phyloP scores from a whole-genome alignment of 2,113 vertebrate species.

The Atherinomorus stipes region DNA sequence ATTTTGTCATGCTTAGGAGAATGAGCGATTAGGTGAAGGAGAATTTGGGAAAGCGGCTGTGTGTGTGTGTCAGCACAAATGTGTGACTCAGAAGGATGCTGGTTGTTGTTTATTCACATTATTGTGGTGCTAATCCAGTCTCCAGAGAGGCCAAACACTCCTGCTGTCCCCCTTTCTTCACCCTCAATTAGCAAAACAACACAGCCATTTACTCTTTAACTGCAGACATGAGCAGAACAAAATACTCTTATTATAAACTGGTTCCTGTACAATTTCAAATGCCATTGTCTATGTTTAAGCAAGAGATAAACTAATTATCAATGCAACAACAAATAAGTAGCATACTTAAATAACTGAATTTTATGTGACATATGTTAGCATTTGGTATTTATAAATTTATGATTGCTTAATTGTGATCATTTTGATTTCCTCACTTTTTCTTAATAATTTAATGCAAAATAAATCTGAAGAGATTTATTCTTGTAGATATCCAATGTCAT shows the following conservation, averaged over 20 bases:
- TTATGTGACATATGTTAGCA: background rate
- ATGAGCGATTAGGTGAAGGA: conserved; percentile 62
- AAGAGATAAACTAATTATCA: conserved; percentile 1
- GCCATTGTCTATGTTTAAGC: background rate
- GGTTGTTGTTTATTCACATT: conserved; percentile 74
- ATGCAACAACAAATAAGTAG: background rate
- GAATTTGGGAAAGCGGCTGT: conserved; percentile 55
- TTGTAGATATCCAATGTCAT: background rate
- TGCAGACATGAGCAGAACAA: background rate
- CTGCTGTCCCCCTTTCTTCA: conserved; percentile 51
- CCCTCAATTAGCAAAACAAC: conserved; percentile 55
- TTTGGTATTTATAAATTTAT: background rate
- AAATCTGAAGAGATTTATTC: background rate
- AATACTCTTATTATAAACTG: background rate
- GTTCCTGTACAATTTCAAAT: conserved; percentile 11
- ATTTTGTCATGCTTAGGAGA: conserved; percentile 56
- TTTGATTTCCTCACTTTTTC: conserved; percentile 4
- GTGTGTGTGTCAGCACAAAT: conserved; percentile 58
- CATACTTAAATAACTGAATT: background rate
- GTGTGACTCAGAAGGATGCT: conserved; percentile 66
- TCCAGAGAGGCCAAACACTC: conserved; percentile 65
- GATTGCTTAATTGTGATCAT: background rate
- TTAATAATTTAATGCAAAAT: conserved; percentile 3
- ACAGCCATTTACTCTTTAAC: conserved; percentile 34
- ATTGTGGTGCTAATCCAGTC: conserved; percentile 70